Evolutionary conservation across 1,140 invertebrate species (phyloP), one percentile per base, ranked within the genome.

Genomic region (Bacillus rossius): DNA sequence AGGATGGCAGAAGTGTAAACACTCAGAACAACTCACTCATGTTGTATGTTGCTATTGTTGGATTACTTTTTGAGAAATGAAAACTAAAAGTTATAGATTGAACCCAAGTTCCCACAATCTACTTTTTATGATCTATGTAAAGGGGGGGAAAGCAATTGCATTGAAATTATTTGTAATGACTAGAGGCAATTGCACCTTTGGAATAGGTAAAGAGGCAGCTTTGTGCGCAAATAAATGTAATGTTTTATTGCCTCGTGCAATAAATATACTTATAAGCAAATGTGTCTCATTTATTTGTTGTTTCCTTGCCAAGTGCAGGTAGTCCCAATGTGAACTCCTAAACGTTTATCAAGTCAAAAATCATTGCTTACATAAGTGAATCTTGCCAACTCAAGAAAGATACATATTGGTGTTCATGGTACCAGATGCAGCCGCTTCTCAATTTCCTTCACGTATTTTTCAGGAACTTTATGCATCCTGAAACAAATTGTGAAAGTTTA

Each of bases 141-240:
- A 17, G 17, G 7, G 42, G 16, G 19, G 37, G 16, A 50, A 29
- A 29, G 20, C 48, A 29, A 29, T 50, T 50, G 23, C 19, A n/a
- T 17, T 50, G 25, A 17, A 50, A 50, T 50, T 10, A 26, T 17
- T 23, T 1, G n/a, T 23, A 5, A 3, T 23, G 22, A 50, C 25
- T 23, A 25, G 34, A 50, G 48, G 8, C 20, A n/a, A 49, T 50
- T 25, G 48, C 10, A 34, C 29, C 16, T 50, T 50, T 50, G 48
- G 48, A 50, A 50, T n/a, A 26, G 23, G 48, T 50, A 34, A 50
- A 50, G 48, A 50, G 48, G 48, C 48, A 50, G 48, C 48, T 50
- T 50, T 50, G 26, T 50, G 48, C 37, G 48, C 48, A 50, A 50
- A 50, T 34, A 29, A 29, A 34, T 34, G 29, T 50, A 16, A 29